Base-by-base conservation (phyloP, 2,888 invertebrate genomes). In the Anthrax anthrax region DNA sequence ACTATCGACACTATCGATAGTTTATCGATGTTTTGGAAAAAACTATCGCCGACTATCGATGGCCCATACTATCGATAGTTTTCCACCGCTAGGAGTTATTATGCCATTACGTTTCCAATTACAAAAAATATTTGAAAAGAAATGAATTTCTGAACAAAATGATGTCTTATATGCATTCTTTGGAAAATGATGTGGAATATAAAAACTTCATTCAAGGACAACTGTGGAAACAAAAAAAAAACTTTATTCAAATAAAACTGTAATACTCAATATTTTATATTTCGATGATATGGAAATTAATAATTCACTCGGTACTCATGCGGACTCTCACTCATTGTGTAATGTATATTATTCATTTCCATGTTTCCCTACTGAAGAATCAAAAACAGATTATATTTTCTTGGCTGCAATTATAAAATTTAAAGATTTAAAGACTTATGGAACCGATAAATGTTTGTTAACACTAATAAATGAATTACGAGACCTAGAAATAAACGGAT, bases 331-430 rank as follows among this genome's bases (percentile, higher is more conserved):
- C 12, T 32, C 47, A 17, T 18, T 47, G 29, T 43, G 47, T 16
- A 43, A 43, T 17, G 36, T 44, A 39, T 47, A 47, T 40, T 47
- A 43, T 37, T 43, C 47, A 10, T 47, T 43, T 43, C 47, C 47
- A 23, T 43, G 43, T 38, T 43, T 47, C 16, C 43, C 47, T 16
- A 43, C 23, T 17, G 29, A 43, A 34, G 32, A 39, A 42, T 46
- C 42, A 39, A 47, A 42, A 19, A 39, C 42, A 12, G 18, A 42
- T 38, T 37, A 43, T 42, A 18, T 47, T 43, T 43, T 47, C 43
- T 39, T 43, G 19, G 47, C 47, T 13, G 43, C 42, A 23, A 36
- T 39, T 18, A 36, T 47, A n/a, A 42, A 42, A 39, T 19, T 43
- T 3, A 12, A 16, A 36, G 47, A 47, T 23, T 23, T 47, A 19